These are phyloP conservation scores for Drosophila affinis DNA, from an alignment of 2,888 invertebrate genomes.

Conservation along the genomic window DNA sequence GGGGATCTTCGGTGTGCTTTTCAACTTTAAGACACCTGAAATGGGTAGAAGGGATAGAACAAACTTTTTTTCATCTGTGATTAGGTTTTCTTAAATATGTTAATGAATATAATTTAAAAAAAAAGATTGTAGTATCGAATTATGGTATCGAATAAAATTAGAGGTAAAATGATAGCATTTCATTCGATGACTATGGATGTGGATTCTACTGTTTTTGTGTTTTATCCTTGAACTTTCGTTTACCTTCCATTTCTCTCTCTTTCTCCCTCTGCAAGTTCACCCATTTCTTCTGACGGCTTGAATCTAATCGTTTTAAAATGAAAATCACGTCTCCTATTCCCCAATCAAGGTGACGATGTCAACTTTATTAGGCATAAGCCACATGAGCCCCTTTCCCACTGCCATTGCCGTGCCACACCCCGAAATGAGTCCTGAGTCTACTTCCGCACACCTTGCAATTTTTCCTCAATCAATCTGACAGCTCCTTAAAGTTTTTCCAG, in stretches of 20 bases:
- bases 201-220: too few relatives aligned
- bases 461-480: constrained; percentile 69
- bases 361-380: constrained; percentile 70
- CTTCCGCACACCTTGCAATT: constrained; percentile 13
- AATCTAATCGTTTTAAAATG: constrained; percentile 53
- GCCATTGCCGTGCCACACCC: constrained; percentile 6
- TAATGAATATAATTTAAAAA: too few relatives aligned
- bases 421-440: background rate
- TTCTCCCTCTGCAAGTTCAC: background rate
- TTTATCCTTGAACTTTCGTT: too few relatives aligned
- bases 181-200: too few relatives aligned
- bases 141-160: too few relatives aligned
- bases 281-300: background rate
- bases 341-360: constrained; percentile 64
- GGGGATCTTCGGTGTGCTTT: too few relatives aligned
- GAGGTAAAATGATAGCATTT: too few relatives aligned
- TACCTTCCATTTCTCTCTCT: background rate
- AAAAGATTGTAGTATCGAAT: too few relatives aligned
- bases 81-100: too few relatives aligned
- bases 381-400: constrained; percentile 38
- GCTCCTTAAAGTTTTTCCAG: constrained; percentile 68
- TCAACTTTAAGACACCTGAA: background rate
- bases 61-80: background rate
- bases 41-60: too few relatives aligned
- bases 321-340: constrained; percentile 54